Base-by-base conservation (phyloP, 2,797 vertebrate genomes). In the Tamandua tetradactyla region DNA sequence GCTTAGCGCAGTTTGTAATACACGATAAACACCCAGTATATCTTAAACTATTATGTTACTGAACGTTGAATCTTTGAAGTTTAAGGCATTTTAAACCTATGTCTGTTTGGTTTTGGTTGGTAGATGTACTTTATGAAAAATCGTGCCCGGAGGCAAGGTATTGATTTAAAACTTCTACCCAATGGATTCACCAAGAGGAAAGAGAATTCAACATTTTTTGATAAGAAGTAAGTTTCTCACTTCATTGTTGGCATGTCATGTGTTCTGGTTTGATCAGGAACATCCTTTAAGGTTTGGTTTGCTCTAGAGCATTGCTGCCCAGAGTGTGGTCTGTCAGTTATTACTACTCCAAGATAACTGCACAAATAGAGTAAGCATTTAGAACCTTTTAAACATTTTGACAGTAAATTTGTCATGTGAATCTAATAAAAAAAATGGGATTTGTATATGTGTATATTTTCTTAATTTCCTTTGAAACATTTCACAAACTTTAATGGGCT, bases 161-260 rank as follows among this genome's bases (percentile, higher is more conserved):
- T 99, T 95, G 98, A 98, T 5, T 97, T 99, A 96, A 99, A 98
- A 96, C 98, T 99, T 5, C 98, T 99, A 49, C 99, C 99, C 0
- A 83, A 98, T 95, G 99, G 98, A 71, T 99, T 99, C 97, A 98
- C 98, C 32, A 99, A 98, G 97, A 99, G 99, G 95, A 99, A 94
- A 98, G 99, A 99, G 96, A 99, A 99, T 98, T 98, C 99, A 85
- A 99, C 99, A 1, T 97, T 98, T 95, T 99, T 98, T 97, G 97
- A 97, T 55, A 97, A 75, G n/a, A 97, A 93, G 99, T 99, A 98
- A 98, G 98, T 98, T 69, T 94, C 61, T 68, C 22, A 68, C 40
- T 85, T 75, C 30, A 81, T 69, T 81, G 35, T 66, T 83, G 83
- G 18, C 89, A 13, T 87, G 22, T 87, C 74, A 52, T 8, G 27